Conservation (phyloP, 2,888 invertebrate species). For the Drosophila algonquin region DNA sequence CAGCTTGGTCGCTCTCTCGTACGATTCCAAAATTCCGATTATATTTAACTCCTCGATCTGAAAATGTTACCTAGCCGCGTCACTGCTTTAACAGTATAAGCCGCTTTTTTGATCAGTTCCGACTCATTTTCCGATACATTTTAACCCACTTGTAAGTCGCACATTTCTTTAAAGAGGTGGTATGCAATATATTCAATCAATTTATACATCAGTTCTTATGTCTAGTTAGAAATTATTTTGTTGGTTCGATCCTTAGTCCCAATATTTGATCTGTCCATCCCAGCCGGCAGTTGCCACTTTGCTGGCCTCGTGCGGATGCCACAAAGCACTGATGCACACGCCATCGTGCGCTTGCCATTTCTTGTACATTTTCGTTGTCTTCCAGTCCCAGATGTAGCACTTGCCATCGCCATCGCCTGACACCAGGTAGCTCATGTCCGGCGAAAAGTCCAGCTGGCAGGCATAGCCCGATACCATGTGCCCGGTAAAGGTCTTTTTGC, state of each 20-base stretch:
- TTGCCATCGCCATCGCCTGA: constrained; percentile 99
- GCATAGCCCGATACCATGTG: constrained; percentile 99
- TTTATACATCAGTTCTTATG: constrained; percentile 54
- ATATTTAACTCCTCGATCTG: too few species aligned
- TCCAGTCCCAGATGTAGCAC: constrained; percentile 99
- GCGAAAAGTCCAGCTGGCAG: constrained; percentile 97
- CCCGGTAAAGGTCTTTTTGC: constrained; percentile 98
- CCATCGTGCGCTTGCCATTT: constrained; percentile 99
- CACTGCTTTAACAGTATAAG: too few species aligned
- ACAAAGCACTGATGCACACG: constrained; percentile 96
- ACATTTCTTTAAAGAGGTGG: constrained; percentile 3
- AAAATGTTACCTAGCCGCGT: too few species aligned
- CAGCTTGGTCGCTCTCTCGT: too few species aligned
- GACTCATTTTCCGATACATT: too few species aligned
- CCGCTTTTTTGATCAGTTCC: too few species aligned
- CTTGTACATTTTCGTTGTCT: constrained; percentile 98
- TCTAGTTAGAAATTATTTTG: constrained; percentile 9
- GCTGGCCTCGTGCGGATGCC: constrained; percentile 99
- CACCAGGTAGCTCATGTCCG: constrained; percentile 99
- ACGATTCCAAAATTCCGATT: too few species aligned
- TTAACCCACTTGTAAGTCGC: not conserved
- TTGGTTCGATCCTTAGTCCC: constrained; percentile 90
- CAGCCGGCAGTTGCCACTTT: constrained; percentile 99
- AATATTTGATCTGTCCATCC: constrained; percentile 99
- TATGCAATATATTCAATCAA: constrained; percentile 38